A percentile compares a stretch with the other conserved stretches of the same genome.
These are phyloP conservation scores for Tigriopus japonicus DNA, from an alignment of 1,140 invertebrate species.

Conservation along the genomic window DNA sequence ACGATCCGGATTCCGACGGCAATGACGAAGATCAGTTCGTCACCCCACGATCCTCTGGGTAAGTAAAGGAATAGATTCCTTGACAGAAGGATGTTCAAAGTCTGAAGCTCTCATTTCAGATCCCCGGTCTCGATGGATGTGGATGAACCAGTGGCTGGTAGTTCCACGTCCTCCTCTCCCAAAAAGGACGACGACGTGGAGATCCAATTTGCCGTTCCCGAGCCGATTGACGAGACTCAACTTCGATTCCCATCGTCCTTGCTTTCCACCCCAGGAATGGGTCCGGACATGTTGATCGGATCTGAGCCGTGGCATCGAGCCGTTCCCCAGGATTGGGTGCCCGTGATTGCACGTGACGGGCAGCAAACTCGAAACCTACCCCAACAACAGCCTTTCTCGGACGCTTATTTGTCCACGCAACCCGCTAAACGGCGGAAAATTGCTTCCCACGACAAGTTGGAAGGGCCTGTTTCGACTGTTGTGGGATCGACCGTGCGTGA, in stretches of 20 bases:
- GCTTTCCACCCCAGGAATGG: too few relatives aligned
- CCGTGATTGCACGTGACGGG: conserved; percentile 43
- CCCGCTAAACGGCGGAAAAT: conserved; percentile 57
- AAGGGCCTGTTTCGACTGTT: background rate
- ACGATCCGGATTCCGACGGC: conserved; percentile 9
- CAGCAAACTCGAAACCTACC: conserved; percentile 32
- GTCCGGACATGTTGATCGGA: conserved; percentile 23
- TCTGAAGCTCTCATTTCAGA: too few relatives aligned
- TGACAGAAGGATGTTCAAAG: too few relatives aligned
- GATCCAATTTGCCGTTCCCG: too few relatives aligned
- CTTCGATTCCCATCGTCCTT: too few relatives aligned
- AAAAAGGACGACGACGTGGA: too few relatives aligned
- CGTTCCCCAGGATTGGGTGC: conserved; percentile 28
- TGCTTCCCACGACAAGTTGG: conserved; percentile 23
- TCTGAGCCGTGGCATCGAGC: conserved; percentile 36
- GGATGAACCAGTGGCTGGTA: too few relatives aligned
- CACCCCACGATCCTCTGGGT: background rate
- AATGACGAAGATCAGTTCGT: conserved; percentile 12
- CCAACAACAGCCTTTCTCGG: conserved; percentile 21
- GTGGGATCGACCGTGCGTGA: background rate
- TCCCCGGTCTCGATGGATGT: too few relatives aligned
- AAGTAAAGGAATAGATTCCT: too few relatives aligned
- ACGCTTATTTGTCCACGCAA: conserved; percentile 56
- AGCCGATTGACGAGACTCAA: too few relatives aligned
- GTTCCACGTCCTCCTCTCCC: too few relatives aligned